Base-by-base conservation (phyloP, 1,140 invertebrate species). In the Drosophila ambigua region DNA sequence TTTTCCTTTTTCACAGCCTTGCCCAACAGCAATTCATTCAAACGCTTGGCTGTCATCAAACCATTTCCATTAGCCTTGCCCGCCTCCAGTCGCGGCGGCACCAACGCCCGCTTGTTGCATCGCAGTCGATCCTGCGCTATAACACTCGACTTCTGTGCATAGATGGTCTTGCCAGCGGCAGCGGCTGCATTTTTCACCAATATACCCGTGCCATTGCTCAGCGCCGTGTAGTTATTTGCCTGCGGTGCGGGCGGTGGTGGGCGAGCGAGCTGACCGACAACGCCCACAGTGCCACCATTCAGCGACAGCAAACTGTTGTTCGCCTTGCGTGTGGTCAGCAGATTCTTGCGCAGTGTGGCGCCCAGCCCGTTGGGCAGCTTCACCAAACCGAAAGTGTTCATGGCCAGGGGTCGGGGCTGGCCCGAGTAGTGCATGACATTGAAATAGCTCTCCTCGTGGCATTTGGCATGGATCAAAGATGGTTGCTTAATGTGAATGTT, bases 331-430 rank as follows among this genome's bases (percentile, higher is more conserved):
- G 81, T 78, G 39, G 72, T 90, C 16, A 89, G 55, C 28, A 91
- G 69, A 63, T 87, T 79, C 55, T 91, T 91, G 13, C 90, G 79
- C 8, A 91, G 72, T 4, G 89, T 91, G 6, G 90, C 85, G 13
- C 89, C 89, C 71, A 83, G 58, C 0, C 81, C 79, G 13, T 90
- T 81, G 28, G 89, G 89, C 61, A 91, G 9, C 71, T 91, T 91
- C 26, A 90, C 82, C 48, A 91, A 60, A 0, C 84, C 84, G 39
- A 90, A 91, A 4, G 81, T 90, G 57, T 91, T 91, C 60, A 91
- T 72, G 28, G 89, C 89, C 64, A 91, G 57, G 0, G 89, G 89
- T 39, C 89, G 84, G 1, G 89, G 89, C n/a, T 85, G 43, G 1
- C 89, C 79, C 0, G 84, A 53, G 52, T 91, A 91, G n/a, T 91